phyloP scores from a whole-genome alignment of 2,113 vertebrate species.

The Chiloscyllium plagiosum region DNA sequence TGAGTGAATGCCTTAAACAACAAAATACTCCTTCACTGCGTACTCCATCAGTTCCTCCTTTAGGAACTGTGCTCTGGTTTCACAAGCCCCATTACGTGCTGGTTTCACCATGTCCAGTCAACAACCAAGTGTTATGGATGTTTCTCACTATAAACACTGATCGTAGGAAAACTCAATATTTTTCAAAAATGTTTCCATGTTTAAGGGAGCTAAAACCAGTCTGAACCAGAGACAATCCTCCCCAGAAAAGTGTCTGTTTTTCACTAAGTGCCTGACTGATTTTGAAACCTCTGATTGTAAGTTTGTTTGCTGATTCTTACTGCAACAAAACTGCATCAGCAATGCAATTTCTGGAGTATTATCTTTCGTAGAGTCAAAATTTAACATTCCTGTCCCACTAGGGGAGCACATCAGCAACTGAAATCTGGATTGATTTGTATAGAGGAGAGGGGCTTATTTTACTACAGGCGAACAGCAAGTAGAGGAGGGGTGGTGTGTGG shows the following conservation, averaged over 20 bases:
- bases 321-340: not conserved
- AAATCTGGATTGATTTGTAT: not conserved
- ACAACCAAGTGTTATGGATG: not conserved
- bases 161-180: not conserved
- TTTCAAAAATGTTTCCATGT: not conserved
- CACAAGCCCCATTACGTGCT: not conserved
- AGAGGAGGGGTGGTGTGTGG: no score
- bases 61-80: no score
- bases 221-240: not conserved
- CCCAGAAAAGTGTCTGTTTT: not conserved
- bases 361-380: not conserved
- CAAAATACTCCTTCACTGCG: not conserved
- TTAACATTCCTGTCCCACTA: no score
- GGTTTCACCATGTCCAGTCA: not conserved
- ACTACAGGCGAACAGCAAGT: not conserved
- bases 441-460: not conserved
- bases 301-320: not conserved
- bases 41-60: not conserved
- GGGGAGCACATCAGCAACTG: no score
- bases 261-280: not conserved
- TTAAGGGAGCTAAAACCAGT: not conserved
- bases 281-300: not conserved
- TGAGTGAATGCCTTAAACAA: not conserved
- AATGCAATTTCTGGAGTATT: constrained; percentile 1
- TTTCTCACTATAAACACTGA: not conserved